Percentiles rank a stretch among this genome's conserved stretches.
These are phyloP conservation scores for Phenganax marumi DNA, from an alignment of 92 coral and sea anemone genomes.

Conservation along the genomic window DNA sequence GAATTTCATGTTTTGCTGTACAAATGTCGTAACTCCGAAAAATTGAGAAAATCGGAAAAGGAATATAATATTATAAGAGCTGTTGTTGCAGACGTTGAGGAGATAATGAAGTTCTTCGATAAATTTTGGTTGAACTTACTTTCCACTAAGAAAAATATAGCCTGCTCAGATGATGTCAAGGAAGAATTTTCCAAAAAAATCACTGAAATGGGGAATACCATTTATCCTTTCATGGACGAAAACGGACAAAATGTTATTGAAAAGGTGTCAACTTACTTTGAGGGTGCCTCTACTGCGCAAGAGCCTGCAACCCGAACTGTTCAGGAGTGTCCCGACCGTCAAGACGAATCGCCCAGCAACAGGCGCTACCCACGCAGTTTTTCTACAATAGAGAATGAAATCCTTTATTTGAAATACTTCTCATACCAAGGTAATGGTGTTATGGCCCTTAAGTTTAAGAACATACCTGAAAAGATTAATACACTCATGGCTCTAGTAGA, in stretches of 20 bases:
- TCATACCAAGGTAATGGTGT: no score
- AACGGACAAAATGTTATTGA: conserved; percentile 23
- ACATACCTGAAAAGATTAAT: no score
- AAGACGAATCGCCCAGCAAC: no score
- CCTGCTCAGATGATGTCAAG: conserved; percentile 33
- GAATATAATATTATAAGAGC: neutral
- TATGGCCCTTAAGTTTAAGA: no score
- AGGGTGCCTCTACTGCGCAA: neutral
- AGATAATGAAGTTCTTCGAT: conserved; percentile 35
- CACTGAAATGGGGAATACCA: conserved; percentile 34
- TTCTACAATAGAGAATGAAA: no score
- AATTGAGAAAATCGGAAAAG: neutral
- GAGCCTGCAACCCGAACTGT: neutral
- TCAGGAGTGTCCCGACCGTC: no score
- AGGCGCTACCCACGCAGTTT: no score
- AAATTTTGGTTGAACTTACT: conserved; percentile 34
- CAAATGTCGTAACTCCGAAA: conserved; percentile 16
- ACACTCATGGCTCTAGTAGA: no score
- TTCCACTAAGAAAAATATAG: neutral
- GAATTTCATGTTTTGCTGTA: conserved; percentile 50
- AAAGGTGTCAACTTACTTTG: conserved; percentile 39
- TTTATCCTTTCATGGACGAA: conserved; percentile 33
- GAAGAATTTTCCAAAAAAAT: conserved; percentile 28
- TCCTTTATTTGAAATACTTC: no score
- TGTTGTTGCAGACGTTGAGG: neutral